phyloP scores from a whole-genome alignment of 1,140 invertebrate genomes.

The Tetragnatha versicolor region DNA sequence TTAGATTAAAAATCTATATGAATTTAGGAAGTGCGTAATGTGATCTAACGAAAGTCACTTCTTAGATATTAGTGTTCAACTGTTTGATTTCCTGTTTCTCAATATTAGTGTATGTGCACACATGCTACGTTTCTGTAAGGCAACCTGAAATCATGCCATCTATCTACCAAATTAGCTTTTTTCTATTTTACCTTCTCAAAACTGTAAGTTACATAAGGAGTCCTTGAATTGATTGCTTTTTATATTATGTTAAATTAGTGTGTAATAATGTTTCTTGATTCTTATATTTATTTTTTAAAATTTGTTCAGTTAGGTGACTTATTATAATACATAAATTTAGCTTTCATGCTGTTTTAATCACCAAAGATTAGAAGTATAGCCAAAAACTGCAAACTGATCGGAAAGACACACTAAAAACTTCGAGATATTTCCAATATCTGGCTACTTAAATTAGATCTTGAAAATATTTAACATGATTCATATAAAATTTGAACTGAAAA shows the following conservation, averaged over 20 bases:
- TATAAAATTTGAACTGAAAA: too few species aligned
- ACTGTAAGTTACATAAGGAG: neutral
- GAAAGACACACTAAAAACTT: too few species aligned
- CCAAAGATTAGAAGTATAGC: too few species aligned
- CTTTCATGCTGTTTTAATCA: too few species aligned
- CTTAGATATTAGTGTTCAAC: neutral
- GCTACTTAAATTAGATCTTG: too few species aligned
- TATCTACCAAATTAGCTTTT: conserved; percentile 14
- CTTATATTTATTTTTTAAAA: too few species aligned
- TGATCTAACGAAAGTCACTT: neutral
- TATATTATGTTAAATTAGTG: neutral
- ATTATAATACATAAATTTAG: too few species aligned
- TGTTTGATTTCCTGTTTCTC: neutral
- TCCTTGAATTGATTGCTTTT: neutral
- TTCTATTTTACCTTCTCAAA: neutral
- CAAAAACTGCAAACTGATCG: too few species aligned
- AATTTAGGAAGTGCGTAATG: neutral
- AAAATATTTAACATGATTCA: too few species aligned
- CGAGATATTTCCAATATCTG: too few species aligned
- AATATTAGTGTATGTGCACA: conserved; percentile 9
- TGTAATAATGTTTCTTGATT: neutral
- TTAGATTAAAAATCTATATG: too few species aligned
- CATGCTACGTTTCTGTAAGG: neutral
- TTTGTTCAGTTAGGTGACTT: too few species aligned
- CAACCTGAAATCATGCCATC: conserved; percentile 18